Conservation (phyloP, 2,888 invertebrate species). For the Panopea generosa region DNA sequence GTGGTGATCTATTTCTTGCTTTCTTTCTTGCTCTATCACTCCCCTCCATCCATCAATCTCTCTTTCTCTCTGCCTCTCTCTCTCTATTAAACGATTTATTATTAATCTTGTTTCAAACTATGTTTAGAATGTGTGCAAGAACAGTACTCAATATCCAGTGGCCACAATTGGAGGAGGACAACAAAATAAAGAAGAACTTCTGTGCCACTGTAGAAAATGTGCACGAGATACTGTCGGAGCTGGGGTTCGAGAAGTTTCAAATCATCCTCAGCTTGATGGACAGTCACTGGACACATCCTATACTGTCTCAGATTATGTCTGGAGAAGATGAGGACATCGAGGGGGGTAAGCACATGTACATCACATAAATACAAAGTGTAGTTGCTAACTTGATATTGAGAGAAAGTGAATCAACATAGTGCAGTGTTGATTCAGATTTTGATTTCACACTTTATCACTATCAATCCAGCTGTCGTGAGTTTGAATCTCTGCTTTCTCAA, state of each 20-base stretch:
- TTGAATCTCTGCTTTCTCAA: too few relatives aligned
- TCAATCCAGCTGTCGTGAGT: too few relatives aligned
- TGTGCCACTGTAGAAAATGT: conserved; percentile 70
- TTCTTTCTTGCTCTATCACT: too few relatives aligned
- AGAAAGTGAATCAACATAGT: too few relatives aligned
- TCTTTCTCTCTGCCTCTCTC: too few relatives aligned
- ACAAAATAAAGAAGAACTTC: conserved; percentile 72
- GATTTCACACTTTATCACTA: too few relatives aligned
- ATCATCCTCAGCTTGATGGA: conserved; percentile 73
- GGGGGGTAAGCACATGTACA: conserved; percentile 41
- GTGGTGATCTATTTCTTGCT: too few relatives aligned
- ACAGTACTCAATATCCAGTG: conserved; percentile 79
- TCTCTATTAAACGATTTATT: too few relatives aligned
- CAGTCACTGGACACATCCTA: conserved; percentile 82
- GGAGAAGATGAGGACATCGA: conserved; percentile 69
- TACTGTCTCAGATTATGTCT: conserved; percentile 79
- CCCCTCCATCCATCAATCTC: too few relatives aligned
- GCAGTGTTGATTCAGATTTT: too few relatives aligned
- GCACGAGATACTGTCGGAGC: conserved; percentile 68
- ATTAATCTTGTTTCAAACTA: too few relatives aligned
- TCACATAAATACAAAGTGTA: background rate
- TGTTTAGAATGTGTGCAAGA: conserved; percentile 77
- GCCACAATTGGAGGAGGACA: conserved; percentile 76
- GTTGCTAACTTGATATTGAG: too few relatives aligned
- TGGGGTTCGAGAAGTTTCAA: conserved; percentile 71